Evolutionary conservation across 2,797 vertebrate species (phyloP).

Genomic region (Phrynocephalus forsythii): DNA sequence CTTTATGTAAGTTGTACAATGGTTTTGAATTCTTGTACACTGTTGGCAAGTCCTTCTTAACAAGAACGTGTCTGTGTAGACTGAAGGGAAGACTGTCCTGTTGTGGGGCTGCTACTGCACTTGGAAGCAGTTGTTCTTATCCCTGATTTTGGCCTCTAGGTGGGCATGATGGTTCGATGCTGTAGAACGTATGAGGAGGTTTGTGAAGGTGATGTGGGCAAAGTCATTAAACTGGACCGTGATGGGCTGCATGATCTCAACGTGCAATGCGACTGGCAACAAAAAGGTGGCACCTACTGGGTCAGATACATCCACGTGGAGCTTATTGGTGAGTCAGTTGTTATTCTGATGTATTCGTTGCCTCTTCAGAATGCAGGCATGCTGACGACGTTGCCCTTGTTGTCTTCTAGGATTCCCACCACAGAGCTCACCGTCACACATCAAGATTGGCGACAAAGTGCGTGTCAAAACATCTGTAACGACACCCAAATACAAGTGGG

Average conservation of each 20-base stretch:
- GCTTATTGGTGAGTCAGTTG: slow-evolving; percentile 85
- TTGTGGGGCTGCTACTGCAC: neutral
- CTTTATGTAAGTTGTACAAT: neutral
- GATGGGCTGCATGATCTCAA: slow-evolving; percentile 97
- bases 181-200: slow-evolving; percentile 98
- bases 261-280: slow-evolving; percentile 98
- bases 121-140: neutral
- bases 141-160: slow-evolving; percentile 74
- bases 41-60: neutral
- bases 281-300: slow-evolving; percentile 99
- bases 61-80: neutral
- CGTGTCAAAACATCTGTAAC: slow-evolving; percentile 93
- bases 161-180: slow-evolving; percentile 99
- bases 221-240: slow-evolving; percentile 97
- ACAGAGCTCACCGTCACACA: slow-evolving; percentile 96
- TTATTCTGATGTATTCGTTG: neutral
- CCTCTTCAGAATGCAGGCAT: neutral
- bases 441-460: slow-evolving; percentile 99
- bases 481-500: slow-evolving; percentile 99
- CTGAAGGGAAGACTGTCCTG: neutral
- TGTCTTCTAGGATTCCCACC: slow-evolving; percentile 89
- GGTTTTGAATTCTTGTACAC: neutral
- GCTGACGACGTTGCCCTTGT: slow-evolving; percentile 28
- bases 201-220: slow-evolving; percentile 95
- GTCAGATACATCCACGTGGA: slow-evolving; percentile 98